Base-by-base conservation (phyloP, 2,888 invertebrate species). In the Philhelius pedissequus region DNA sequence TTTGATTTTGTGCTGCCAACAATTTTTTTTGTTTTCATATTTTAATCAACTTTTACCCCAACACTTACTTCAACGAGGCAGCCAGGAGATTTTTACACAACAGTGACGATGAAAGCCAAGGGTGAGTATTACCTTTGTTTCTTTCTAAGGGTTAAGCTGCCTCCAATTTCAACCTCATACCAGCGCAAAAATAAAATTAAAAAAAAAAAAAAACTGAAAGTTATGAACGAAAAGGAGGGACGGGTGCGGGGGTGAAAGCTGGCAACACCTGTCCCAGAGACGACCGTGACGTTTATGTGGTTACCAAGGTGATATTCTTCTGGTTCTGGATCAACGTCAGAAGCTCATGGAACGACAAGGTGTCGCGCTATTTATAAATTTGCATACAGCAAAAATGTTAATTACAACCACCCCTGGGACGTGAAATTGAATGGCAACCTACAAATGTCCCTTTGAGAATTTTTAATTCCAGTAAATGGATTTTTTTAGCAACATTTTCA, bases 321-420 rank as follows among this genome's bases (percentile, higher is more conserved):
- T 40, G 60, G 60, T 54, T 66, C 60, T 20, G 75, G 64, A 52
- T 75, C 58, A 74, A 70, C 66, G 68, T 40, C 38, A 52, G 32
- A 32, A 43, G 40, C 40, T 4, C 27, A 43, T 27, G 52, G 30
- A 62, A 48, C 30, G 74, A 58, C 56, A 74, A 76, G 70, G 79
- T 79, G 79, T 83, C 69, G 69, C 73, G 58, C 58, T 58, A 70
- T 74, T 75, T 74, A 75, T 83, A 52, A 83, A 83, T 79, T 83
- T 83, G 66, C 78, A 75, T 83, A 75, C 38, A 79, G 68, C 79
- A 75, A 80, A n/a, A 80, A 80, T 76, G 80, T 84, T 80, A 84
- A 84, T 84, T 84, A 84, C 71, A 71, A 45, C 68, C 66, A 43
- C 74, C 58, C 15, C n/a, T 25, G 66, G 58, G 62, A 56, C 38